Evolutionary conservation across 2,888 invertebrate genomes (phyloP), one percentile per base, ranked within the genome.

Genomic region (Willowsia nigromaculata): DNA sequence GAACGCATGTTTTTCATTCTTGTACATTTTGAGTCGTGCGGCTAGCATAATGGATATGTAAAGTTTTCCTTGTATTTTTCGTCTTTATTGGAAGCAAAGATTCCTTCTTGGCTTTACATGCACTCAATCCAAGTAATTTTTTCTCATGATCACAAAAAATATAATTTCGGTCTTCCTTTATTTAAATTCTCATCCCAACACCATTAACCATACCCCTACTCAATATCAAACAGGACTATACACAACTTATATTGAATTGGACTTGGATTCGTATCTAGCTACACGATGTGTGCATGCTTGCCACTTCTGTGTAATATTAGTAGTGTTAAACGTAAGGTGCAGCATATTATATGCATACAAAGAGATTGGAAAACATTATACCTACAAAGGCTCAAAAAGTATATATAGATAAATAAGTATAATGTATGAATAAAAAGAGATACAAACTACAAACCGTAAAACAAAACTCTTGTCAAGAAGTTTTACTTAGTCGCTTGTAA

Each of bases 401-500:
- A 7, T 33, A 68, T 27, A 40, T 22, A 83, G 0, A 33, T 27
- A 84, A 37, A 53, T 33, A 50, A 40, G 15, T 25, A 78, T 30
- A 65, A 53, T 33, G 22, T 85, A 53, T 80, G 53, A 87, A 87
- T 18, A 81, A 56, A 37, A 43, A 83, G 84, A 88, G 88, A 84
- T 83, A 83, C 76, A 83, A 83, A 65, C 68, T 83, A 83, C 76
- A 83, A 83, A 65, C 68, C 88, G 88, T 83, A 88, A 88, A 88
- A 88, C 88, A 88, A 88, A 88, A 88, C 83, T 88, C 88, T 88
- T 88, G 88, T 88, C 88, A 88, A 88, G 88, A 88, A 88, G 84
- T 88, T 88, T 88, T 88, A 88, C 88, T 88, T 88, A 88, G 83
- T 84, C 84, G 78, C 80, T 88, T 84, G 88, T 88, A 88, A 88